phyloP scores from a whole-genome alignment of 2,888 invertebrate genomes.

The Hydroisotoma schaefferi region DNA sequence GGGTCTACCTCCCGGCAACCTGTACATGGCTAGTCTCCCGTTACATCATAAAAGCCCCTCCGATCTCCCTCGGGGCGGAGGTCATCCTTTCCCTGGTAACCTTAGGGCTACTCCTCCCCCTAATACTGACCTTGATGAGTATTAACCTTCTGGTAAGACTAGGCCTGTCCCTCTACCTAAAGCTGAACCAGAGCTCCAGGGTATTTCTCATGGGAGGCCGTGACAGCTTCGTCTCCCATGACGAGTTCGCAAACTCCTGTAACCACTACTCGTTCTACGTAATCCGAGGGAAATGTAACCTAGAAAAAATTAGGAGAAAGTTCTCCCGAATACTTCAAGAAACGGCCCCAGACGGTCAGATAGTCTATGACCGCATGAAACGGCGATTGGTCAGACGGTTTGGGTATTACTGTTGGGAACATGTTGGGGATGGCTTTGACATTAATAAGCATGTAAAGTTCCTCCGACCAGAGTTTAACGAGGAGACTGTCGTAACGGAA shows the following conservation, averaged over 20 bases:
- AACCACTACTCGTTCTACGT: slow-evolving; percentile 45
- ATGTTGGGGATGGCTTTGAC: slow-evolving; percentile 26
- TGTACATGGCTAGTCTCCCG: slow-evolving; percentile 35
- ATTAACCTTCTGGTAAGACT: slow-evolving; percentile 22
- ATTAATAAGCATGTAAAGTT: slow-evolving; percentile 36
- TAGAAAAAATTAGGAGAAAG: slow-evolving; percentile 34
- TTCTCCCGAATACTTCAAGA: slow-evolving; percentile 23
- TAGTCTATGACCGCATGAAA: slow-evolving; percentile 38
- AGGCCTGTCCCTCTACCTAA: slow-evolving; percentile 17
- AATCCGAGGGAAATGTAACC: slow-evolving; percentile 38
- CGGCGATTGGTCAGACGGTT: slow-evolving; percentile 34
- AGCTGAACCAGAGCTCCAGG: slow-evolving; percentile 3
- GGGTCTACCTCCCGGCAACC: slow-evolving; percentile 34
- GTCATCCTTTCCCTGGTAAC: slow-evolving; percentile 34
- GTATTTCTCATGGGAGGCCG: slow-evolving; percentile 31
- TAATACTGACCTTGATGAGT: slow-evolving; percentile 21
- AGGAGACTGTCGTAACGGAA: slow-evolving; percentile 22
- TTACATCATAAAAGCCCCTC: slow-evolving; percentile 40
- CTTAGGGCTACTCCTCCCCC: slow-evolving; percentile 28
- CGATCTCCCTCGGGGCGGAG: slow-evolving; percentile 36
- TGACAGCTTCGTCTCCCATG: slow-evolving; percentile 35
- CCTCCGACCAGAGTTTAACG: slow-evolving; percentile 23
- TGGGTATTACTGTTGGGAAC: slow-evolving; percentile 42
- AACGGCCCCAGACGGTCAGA: slow-evolving; percentile 22
- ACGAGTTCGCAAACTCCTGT: slow-evolving; percentile 39